Base-by-base conservation (phyloP, 2,797 vertebrate genomes). In the Sciurus vulgaris region DNA sequence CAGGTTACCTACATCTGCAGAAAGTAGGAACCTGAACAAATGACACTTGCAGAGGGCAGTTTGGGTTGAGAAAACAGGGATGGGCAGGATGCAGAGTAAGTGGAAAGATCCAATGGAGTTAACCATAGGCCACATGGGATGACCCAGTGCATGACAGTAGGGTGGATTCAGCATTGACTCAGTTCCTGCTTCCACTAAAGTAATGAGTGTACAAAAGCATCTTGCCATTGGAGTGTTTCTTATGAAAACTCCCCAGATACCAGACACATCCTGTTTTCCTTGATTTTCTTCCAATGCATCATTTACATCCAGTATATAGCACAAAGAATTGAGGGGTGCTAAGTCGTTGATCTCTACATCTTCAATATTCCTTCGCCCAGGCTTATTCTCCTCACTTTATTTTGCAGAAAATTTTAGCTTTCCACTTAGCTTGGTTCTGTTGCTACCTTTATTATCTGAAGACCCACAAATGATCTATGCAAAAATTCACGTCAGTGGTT, bases 401-500 rank as follows among this genome's bases (percentile, higher is more conserved):
- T 82, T 86, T 13, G 11, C 24, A 51, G n/a, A 61, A 79, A 44
- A 67, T 76, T 17, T 33, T 15, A 56, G 63, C 4, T 83, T 63
- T 41, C 24, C 1, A 44, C 3, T 38, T 38, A 38, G 38, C 26
- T n/a, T 18, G 4, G 7, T 79, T 86, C 63, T 2, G 8, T 7
- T 44, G 49, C 41, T 49, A 14, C 20, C 38, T 74, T 44, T 54
- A 13, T 65, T 67, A 44, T 49, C 51, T 26, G 22, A 67, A 76
- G 5, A 24, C 15, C 76, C 49, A 4, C 10, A 7, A 49, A 49
- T 3, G 12, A 18, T n/a, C 26, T 54, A 44, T 70, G 14, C 59
- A n/a, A 17, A n/a, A 22, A 10, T 0, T 5, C 22, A 38, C 24
- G 2, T n/a, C 7, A 5, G 6, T 24, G 38, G 7, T 8, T 10